These are phyloP conservation scores for Minunthozetes semirufus DNA, from an alignment of 2,888 invertebrate genomes.

Conservation along the genomic window DNA sequence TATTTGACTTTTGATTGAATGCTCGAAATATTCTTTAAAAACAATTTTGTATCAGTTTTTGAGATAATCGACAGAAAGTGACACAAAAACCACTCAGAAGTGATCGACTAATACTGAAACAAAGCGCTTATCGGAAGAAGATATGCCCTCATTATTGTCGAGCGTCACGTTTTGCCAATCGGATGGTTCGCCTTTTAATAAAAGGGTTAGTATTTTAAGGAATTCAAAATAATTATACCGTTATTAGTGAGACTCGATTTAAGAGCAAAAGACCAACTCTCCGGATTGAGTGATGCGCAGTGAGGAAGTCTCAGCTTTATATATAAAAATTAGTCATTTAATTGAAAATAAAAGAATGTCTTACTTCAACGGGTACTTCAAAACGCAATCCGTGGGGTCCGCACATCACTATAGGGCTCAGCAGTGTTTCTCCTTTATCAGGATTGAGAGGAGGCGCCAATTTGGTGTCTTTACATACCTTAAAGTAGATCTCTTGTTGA, in stretches of 20 bases:
- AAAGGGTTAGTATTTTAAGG: slow-evolving; percentile 34
- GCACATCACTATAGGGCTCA: slow-evolving; percentile 92
- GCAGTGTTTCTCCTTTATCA: slow-evolving; percentile 88
- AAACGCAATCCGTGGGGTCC: slow-evolving; percentile 88
- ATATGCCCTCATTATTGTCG: slow-evolving; percentile 71
- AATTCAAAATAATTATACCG: slow-evolving; percentile 37
- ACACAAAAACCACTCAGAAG: slow-evolving; percentile 54
- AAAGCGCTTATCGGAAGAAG: slow-evolving; percentile 67
- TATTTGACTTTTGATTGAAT: too few species aligned
- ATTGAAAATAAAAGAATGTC: neutral
- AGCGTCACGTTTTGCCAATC: slow-evolving; percentile 75
- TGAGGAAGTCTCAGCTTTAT: slow-evolving; percentile 72
- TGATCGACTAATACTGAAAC: slow-evolving; percentile 87
- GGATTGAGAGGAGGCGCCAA: slow-evolving; percentile 71
- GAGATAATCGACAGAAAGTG: neutral
- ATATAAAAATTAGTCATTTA: neutral
- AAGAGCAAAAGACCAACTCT: slow-evolving; percentile 54
- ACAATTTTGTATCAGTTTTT: too few species aligned
- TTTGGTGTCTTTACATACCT: slow-evolving; percentile 61
- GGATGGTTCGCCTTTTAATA: slow-evolving; percentile 48
- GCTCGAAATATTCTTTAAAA: too few species aligned
- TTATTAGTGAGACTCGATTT: slow-evolving; percentile 47
- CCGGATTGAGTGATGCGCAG: slow-evolving; percentile 51
- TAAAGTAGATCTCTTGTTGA: slow-evolving; percentile 88
- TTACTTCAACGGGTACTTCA: slow-evolving; percentile 68